Conservation (phyloP, 2,888 invertebrate genomes). For the Brenthis ino region DNA sequence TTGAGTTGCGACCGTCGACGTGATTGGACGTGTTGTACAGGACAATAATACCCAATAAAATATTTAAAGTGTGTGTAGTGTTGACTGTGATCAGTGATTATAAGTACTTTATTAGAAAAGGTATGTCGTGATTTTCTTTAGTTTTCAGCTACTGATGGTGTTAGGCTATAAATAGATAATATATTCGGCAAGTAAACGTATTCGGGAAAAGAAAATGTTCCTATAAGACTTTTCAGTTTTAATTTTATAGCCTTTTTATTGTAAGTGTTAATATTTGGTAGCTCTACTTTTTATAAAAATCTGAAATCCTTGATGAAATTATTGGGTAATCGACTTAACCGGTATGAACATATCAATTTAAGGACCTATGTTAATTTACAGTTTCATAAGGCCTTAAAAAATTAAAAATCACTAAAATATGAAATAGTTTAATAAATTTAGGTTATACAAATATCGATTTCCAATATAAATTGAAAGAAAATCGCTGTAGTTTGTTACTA, state of each 20-base stretch:
- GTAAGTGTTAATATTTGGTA: no score
- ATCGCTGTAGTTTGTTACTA: slow-evolving; percentile 2
- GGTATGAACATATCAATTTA: neutral
- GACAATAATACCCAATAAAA: slow-evolving; percentile 33
- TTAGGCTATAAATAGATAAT: neutral
- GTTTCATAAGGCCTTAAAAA: neutral
- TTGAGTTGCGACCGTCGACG: slow-evolving; percentile 60
- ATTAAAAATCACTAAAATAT: neutral
- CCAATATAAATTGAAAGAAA: slow-evolving; percentile 3
- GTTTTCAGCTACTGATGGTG: neutral
- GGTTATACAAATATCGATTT: slow-evolving; percentile 1
- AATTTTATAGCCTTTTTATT: neutral
- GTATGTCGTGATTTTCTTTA: slow-evolving; percentile 1
- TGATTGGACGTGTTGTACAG: slow-evolving; percentile 54
- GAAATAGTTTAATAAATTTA: no score
- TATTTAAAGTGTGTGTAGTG: slow-evolving; percentile 18
- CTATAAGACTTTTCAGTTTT: slow-evolving; percentile 14
- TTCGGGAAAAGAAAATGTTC: neutral
- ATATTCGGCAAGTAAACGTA: no score
- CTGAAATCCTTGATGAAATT: no score
- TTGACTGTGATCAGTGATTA: slow-evolving; percentile 37
- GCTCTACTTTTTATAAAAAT: no score
- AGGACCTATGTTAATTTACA: neutral
- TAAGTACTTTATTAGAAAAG: slow-evolving; percentile 3
- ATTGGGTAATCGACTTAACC: no score